phyloP scores from a whole-genome alignment of 2,113 vertebrate genomes.

The Kobus ellipsiprymnus region DNA sequence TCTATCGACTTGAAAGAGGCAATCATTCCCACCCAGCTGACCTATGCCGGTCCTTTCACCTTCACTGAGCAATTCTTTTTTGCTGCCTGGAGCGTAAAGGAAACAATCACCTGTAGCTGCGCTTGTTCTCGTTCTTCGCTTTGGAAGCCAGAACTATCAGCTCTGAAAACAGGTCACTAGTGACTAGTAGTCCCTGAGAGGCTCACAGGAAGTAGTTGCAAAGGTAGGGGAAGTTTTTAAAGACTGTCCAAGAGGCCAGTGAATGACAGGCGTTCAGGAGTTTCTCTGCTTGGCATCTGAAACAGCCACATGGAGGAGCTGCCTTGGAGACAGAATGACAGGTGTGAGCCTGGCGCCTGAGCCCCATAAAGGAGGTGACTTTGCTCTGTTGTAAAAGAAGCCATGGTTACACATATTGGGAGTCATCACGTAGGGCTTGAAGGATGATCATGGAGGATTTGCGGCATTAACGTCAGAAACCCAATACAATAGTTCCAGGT shows the following conservation, averaged over 20 bases:
- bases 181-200: not conserved
- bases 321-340: not conserved
- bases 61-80: not conserved
- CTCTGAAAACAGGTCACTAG: slow-evolving; percentile 53
- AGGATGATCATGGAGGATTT: not conserved
- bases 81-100: not conserved
- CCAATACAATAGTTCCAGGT: not conserved
- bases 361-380: not conserved
- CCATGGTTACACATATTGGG: not conserved
- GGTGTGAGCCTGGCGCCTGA: not conserved
- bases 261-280: not conserved
- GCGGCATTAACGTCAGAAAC: not conserved
- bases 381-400: not conserved
- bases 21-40: not conserved
- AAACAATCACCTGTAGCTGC: not conserved
- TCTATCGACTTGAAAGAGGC: not conserved
- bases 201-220: slow-evolving; percentile 54
- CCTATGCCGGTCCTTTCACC: not conserved
- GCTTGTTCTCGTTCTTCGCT: not conserved
- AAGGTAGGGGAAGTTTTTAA: slow-evolving; percentile 47
- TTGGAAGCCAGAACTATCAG: not conserved
- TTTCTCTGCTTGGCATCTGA: not conserved
- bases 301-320: not conserved
- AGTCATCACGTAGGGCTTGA: not conserved
- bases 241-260: not conserved